Percentiles rank a stretch among this genome's conserved stretches.
phyloP scores from a whole-genome alignment of 2,888 invertebrate species.

The Bimastos eiseni region DNA sequence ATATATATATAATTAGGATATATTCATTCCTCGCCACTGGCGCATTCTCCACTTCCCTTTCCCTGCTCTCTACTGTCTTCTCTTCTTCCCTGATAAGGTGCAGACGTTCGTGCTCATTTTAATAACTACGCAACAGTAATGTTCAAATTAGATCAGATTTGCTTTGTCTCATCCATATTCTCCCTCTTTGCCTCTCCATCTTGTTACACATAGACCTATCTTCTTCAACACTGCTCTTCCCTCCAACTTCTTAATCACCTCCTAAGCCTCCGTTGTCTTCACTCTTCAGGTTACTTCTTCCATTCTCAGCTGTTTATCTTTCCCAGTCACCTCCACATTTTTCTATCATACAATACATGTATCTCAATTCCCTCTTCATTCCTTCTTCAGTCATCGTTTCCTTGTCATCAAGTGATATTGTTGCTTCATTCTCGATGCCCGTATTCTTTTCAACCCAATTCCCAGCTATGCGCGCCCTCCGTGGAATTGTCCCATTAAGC shows the following conservation, averaged over 20 bases:
- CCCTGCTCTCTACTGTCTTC: background rate
- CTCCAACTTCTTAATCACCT: background rate
- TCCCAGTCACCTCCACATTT: background rate
- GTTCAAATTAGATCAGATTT: background rate
- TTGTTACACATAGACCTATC: background rate
- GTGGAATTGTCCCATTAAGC: background rate
- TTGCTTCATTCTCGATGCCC: too few relatives aligned
- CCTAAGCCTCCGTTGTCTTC: too few relatives aligned
- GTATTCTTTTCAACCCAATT: background rate
- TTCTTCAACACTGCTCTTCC: background rate
- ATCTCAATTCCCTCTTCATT: background rate
- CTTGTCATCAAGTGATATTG: too few relatives aligned
- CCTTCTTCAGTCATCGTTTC: background rate
- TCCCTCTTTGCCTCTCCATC: background rate
- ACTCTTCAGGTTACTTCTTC: background rate
- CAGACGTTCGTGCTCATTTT: background rate
- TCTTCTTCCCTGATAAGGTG: background rate
- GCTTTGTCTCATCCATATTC: background rate
- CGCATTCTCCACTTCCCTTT: background rate
- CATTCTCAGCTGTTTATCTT: background rate
- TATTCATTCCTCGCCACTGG: background rate
- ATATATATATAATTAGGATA: too few relatives aligned
- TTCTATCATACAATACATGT: background rate
- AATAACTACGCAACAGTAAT: background rate
- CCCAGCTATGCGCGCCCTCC: background rate